Conservation (phyloP, 2,888 invertebrate species). For the Apamea monoglypha region DNA sequence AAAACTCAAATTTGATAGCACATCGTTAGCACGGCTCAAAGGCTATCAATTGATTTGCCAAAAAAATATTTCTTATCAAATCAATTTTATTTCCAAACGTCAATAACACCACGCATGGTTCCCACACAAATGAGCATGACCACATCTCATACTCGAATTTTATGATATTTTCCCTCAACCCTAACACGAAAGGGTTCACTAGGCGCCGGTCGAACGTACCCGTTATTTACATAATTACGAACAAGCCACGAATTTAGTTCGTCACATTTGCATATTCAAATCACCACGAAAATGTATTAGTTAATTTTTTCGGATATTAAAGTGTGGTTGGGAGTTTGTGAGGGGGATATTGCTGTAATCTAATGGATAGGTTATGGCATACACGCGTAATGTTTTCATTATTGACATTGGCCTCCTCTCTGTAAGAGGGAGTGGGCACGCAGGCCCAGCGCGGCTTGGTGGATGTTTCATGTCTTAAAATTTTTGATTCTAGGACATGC, state of each 20-base stretch:
- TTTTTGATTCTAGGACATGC: too few relatives aligned
- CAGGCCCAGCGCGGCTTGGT: too few relatives aligned
- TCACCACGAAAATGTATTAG: constrained; percentile 55
- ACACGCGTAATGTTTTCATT: not conserved
- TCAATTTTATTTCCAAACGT: not conserved
- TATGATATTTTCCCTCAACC: constrained; percentile 21
- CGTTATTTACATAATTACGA: constrained; percentile 62
- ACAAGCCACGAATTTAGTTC: constrained; percentile 57
- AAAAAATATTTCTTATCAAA: constrained; percentile 7
- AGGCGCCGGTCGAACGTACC: constrained; percentile 39
- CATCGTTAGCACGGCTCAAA: not conserved
- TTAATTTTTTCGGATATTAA: constrained; percentile 49
- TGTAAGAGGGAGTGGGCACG: not conserved
- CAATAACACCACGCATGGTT: constrained; percentile 1
- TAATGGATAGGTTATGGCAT: not conserved
- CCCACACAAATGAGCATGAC: constrained; percentile 19
- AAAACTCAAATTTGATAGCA: not conserved
- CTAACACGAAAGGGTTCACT: constrained; percentile 54
- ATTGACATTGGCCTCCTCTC: not conserved
- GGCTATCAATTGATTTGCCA: not conserved
- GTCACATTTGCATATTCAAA: constrained; percentile 62
- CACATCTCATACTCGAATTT: constrained; percentile 25
- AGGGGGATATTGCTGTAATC: not conserved
- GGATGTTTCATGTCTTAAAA: too few relatives aligned
- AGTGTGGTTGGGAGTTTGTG: constrained; percentile 5